Conservation (phyloP, 2,797 vertebrate genomes). For the Benthosema pterotum region DNA sequence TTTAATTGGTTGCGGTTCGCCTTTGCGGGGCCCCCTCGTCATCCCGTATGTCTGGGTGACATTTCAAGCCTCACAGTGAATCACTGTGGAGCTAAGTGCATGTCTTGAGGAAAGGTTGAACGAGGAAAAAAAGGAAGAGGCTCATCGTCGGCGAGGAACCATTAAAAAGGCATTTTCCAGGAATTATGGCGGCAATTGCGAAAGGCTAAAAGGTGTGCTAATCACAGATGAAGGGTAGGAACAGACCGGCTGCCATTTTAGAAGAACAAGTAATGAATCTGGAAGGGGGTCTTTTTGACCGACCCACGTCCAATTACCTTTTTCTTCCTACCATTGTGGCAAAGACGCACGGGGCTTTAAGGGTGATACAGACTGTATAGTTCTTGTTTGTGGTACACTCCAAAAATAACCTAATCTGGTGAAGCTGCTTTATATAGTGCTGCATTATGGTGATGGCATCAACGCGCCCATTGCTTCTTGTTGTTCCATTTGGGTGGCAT, state of each 20-base stretch:
- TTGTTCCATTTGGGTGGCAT: conserved; percentile 71
- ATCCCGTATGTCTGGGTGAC: conserved; percentile 61
- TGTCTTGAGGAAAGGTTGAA: conserved; percentile 47
- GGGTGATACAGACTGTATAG: no score
- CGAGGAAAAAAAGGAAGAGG: conserved; percentile 45
- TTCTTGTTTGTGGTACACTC: no score
- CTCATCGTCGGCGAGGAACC: conserved; percentile 60
- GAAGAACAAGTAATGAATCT: conserved; percentile 76
- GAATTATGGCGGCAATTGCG: conserved; percentile 73
- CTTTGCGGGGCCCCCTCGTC: conserved; percentile 51
- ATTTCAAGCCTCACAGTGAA: conserved; percentile 70
- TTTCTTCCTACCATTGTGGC: conserved; percentile 53
- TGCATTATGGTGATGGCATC: conserved; percentile 72
- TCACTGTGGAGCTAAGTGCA: conserved; percentile 65
- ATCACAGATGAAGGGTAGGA: conserved; percentile 74
- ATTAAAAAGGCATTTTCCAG: conserved; percentile 77
- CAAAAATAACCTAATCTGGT: no score
- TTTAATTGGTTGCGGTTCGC: conserved; percentile 71
- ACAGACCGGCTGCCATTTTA: conserved; percentile 76
- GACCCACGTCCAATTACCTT: conserved; percentile 68
- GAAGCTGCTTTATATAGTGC: conserved; percentile 23
- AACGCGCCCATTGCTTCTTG: conserved; percentile 69
- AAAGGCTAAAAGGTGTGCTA: conserved; percentile 75
- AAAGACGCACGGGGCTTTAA: conserved; percentile 43
- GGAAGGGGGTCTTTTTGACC: conserved; percentile 68